Conservation (phyloP, 2,888 invertebrate genomes). For the Mechanitis mazaeus region DNA sequence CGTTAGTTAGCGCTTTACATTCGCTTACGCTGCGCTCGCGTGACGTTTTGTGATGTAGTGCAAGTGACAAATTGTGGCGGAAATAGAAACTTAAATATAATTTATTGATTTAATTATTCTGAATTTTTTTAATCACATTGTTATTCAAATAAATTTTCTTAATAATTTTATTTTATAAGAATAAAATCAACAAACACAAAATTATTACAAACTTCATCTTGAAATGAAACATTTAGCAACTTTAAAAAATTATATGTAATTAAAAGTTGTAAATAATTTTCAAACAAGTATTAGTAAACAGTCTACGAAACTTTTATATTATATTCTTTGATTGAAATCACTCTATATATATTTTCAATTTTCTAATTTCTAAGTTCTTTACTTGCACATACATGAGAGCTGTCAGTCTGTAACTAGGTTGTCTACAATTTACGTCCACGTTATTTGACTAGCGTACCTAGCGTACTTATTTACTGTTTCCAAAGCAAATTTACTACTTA, state of each 20-base stretch:
- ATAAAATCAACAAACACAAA: no score
- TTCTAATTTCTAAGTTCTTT: conserved; percentile 13
- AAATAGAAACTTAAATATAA: neutral
- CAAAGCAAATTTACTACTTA: conserved; percentile 28
- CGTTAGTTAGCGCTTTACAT: conserved; percentile 64
- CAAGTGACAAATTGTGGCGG: conserved; percentile 13
- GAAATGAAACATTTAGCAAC: no score
- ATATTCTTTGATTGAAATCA: neutral
- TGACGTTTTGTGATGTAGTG: conserved; percentile 34
- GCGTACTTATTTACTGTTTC: conserved; percentile 20
- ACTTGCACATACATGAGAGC: conserved; percentile 29
- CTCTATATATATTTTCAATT: neutral
- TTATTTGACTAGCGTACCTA: conserved; percentile 49
- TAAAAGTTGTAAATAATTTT: no score
- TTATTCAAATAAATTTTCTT: no score
- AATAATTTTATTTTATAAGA: no score
- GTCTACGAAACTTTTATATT: no score
- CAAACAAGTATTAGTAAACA: no score
- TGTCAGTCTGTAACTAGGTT: conserved; percentile 59
- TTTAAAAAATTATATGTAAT: no score
- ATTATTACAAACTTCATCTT: no score
- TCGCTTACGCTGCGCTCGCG: conserved; percentile 39
- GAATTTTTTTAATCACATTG: no score
- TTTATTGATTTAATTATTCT: no score
- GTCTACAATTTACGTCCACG: conserved; percentile 56